Base-by-base conservation (phyloP, 1,140 invertebrate genomes). In the Olivierus martensii region DNA sequence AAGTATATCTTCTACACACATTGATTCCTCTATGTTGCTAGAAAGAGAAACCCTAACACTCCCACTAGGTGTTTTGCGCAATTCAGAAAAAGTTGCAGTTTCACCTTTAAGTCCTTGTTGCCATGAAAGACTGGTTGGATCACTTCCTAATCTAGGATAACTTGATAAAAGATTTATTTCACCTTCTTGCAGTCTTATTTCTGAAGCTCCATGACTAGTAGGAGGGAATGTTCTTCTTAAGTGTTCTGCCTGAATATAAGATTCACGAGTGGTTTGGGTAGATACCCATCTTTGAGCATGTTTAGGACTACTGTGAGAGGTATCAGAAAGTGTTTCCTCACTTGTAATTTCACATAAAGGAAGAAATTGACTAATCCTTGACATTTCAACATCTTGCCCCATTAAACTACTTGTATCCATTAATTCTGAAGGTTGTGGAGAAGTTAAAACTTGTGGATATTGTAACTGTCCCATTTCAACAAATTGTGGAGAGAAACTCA, bases 1-100 rank as follows among this genome's bases (percentile, higher is more conserved):
- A 10, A 93, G 70, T 52, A 93, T 87, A 43, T 86, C 79, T 42
- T 79, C 76, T 0, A 82, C 79, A 65, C 83, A 80, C 38, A 87
- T 68, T 14, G 58, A 56, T 0, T 36, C 38, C 42, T 53, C 37
- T 18, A 17, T 14, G 21, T 41, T 34, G n/a, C 34, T 17, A 28
- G 83, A 83, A n/a, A 89, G 66, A 17, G 79, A 77, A 0, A 87
- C 77, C 65, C 85, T 80, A 51, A 73, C 66, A 41, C 68, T 70
- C 17, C 72, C 71, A 52, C 66, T 68, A 17, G 67, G 61, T 14
- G 71, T 72, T 58, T 72, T 73, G 46, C 71, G 65, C 22, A 67
- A 48, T 42, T 62, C 62, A 28, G 59, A 43, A 49, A 50, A 43
- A 9, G 48, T 49, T 12, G 39, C 51, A 49, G 51, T 59, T 57